Evolutionary conservation across 92 coral and sea anemone species (phyloP), one percentile per base, ranked within the genome.

Genomic region (Actinostola sp.): DNA sequence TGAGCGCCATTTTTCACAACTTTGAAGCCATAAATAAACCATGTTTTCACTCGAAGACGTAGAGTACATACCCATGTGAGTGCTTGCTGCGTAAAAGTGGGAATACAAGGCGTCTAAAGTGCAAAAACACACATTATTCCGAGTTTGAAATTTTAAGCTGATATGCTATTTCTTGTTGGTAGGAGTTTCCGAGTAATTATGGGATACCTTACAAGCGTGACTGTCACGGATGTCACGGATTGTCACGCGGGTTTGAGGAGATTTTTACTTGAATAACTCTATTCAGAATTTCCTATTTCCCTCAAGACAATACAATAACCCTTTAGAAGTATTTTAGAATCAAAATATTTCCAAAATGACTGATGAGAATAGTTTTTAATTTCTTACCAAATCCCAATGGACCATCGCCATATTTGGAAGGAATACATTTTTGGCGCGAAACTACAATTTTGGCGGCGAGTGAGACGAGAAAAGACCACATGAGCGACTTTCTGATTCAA

Each of bases 351-450:
- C 24, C 21, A 20, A 53, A 53, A 53, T 25, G 2, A 7, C 59
- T 20, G 1, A 53, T 10, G 17, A 63, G 3, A 63, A 34, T 36
- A n/a, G 8, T 20, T 26, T 39, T 2, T 7, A 53, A 25, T 20
- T 16, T 3, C 7, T 53, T 13, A 48, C 19, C 14, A 26, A 36
- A 11, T 21, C 30, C 7, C 12, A 2, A 15, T 3, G 14, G 7
- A 1, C 35, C 2, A 6, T 43, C 31, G 10, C 86, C 88, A 66
- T 56, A 85, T 89, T 55, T 85, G 88, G 88, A 25, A 30, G 34
- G 16, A 46, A 24, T 19, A 28, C n/a, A 29, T 23, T 39, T 70
- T 27, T 79, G 96, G 96, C 96, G 96, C 84, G 89, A 90, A 90
- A 86, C 73, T 82, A 23, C 21, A 70, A 86, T 73, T 79, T 79